Base-by-base conservation (phyloP, 2,113 vertebrate genomes). In the Alaudala cheleensis region DNA sequence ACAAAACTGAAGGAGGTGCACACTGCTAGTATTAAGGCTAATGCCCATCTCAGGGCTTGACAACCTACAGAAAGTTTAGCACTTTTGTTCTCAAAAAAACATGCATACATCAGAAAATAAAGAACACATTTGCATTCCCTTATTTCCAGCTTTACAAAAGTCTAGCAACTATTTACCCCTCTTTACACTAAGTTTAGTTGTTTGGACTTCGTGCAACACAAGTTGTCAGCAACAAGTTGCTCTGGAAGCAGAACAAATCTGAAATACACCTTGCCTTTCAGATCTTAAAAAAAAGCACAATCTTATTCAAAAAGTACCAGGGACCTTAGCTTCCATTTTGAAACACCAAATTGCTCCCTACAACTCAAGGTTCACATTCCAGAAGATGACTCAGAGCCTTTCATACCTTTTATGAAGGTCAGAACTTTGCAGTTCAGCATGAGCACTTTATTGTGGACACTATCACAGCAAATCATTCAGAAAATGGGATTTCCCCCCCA, bases 371-470 rank as follows among this genome's bases (percentile, higher is more conserved):
- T 81, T 93, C 37, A 62, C 82, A 88, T 81, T 74, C 88, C 83
- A 95, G 31, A 28, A 80, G 51, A 74, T 79, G 80, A 96, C 56
- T 96, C 93, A 83, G 86, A 77, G 28, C 34, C 24, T 56, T 81
- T 73, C 42, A 33, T 18, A 72, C 39, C 45, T 78, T 71, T 61
- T 81, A 71, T 22, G 78, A 79, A 49, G 24, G 44, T 60, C 47
- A 81, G 58, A 71, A 44, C 50, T 81, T 44, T 9, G 26, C 62
- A 73, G 29, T 82, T 92, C 60, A 88, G 56, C 34, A 34, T 5
- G 7, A 4, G 5, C 11, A 45, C 31, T 70, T 91, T 6, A 18
- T 6, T 17, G 17, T 14, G 31, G 40, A 72, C 34, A 73, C 17
- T 37, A 66, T 6, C 45, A 57, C 80, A 81, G 26, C 33, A 73